Conservation (phyloP, 2,888 invertebrate species). For the Neria commutata region DNA sequence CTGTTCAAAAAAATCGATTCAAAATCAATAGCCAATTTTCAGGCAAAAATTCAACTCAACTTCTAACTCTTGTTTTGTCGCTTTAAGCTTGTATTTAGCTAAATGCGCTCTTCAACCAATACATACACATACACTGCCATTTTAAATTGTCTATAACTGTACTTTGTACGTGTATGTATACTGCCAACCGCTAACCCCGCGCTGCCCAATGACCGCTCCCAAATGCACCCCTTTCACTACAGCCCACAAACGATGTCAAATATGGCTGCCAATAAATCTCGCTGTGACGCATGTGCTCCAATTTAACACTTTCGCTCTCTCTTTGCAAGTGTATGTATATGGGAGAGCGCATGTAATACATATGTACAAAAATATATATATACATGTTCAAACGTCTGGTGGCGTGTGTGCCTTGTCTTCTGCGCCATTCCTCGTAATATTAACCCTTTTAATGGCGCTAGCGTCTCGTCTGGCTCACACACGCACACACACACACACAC, state of each 20-base stretch:
- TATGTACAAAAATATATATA: background rate
- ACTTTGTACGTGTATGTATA: background rate
- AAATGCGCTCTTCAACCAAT: too few relatives aligned
- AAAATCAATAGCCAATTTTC: too few relatives aligned
- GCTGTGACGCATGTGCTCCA: constrained; percentile 26
- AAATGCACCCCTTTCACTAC: too few relatives aligned
- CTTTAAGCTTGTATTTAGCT: too few relatives aligned
- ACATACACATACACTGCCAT: too few relatives aligned
- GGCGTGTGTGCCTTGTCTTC: constrained; percentile 2
- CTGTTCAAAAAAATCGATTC: too few relatives aligned
- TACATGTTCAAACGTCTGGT: background rate
- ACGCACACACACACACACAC: constrained; percentile 10
- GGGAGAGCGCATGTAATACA: too few relatives aligned
- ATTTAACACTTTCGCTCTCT: constrained; percentile 35
- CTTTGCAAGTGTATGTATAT: constrained; percentile 14
- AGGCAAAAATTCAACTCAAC: too few relatives aligned
- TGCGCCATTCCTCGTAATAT: constrained; percentile 40
- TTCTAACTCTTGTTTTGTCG: too few relatives aligned
- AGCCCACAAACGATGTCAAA: constrained; percentile 20
- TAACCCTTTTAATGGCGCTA: constrained; percentile 59
- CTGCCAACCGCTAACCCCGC: background rate
- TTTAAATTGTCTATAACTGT: too few relatives aligned
- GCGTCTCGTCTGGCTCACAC: constrained; percentile 39
- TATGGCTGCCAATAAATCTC: constrained; percentile 34
- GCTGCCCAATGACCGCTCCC: constrained; percentile 23